Conservation (phyloP, 2,797 vertebrate species). For the Siniperca obscura region DNA sequence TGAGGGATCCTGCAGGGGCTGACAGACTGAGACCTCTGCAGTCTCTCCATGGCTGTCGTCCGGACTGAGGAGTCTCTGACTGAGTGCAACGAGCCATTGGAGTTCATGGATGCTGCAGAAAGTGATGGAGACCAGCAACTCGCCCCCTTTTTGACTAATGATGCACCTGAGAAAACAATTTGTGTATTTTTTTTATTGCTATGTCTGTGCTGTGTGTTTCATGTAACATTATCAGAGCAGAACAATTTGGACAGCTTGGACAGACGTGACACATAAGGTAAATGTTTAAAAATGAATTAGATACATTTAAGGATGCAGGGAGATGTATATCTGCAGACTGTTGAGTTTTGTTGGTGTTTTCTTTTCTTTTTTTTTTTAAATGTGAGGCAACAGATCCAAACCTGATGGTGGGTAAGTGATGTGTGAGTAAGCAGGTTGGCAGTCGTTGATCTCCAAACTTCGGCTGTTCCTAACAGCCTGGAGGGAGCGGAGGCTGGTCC, state of each 20-base stretch:
- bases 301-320: neutral
- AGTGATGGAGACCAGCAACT: conserved; percentile 22
- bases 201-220: neutral
- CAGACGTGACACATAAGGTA: neutral
- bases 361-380: neutral
- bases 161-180: conserved; percentile 41
- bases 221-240: neutral
- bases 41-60: conserved; percentile 46
- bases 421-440: conserved; percentile 69
- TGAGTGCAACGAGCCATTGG: neutral
- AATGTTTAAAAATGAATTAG: too few species aligned
- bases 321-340: neutral
- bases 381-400: conserved; percentile 26
- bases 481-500: conserved; percentile 84
- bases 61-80: conserved; percentile 32
- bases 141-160: conserved; percentile 25
- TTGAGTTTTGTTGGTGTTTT: neutral
- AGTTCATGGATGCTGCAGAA: conserved; percentile 18
- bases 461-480: conserved; percentile 87
- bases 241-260: neutral
- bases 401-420: conserved; percentile 51
- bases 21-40: conserved; percentile 77
- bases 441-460: conserved; percentile 82
- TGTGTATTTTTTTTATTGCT: neutral
- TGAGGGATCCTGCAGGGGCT: conserved; percentile 76